These are phyloP conservation scores for Coccyzus lansbergi DNA, from an alignment of 2,797 vertebrate species.

Conservation along the genomic window DNA sequence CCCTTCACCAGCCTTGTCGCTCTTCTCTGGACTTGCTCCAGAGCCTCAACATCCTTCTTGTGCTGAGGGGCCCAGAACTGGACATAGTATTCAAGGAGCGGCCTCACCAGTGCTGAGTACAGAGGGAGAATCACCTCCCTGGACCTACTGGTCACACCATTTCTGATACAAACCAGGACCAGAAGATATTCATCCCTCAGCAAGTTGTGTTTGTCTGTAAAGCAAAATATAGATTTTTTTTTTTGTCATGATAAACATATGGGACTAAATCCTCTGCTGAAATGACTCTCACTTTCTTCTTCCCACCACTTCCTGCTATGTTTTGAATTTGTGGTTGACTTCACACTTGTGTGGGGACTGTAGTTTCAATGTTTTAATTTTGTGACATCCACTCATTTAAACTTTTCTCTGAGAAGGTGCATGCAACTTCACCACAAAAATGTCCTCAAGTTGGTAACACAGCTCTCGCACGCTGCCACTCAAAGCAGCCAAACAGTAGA, in stretches of 20 bases:
- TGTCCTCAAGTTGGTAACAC: rapidly evolving
- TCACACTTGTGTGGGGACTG: not conserved
- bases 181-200: not conserved
- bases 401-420: not conserved
- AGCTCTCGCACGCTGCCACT: not conserved
- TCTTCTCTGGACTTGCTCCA: too few relatives aligned
- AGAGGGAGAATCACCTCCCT: too few relatives aligned
- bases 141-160: too few relatives aligned
- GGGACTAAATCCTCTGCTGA: not conserved
- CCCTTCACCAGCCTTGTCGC: too few relatives aligned
- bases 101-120: too few relatives aligned
- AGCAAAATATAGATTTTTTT: not conserved
- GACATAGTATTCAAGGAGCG: too few relatives aligned
- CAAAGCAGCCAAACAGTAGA: not conserved
- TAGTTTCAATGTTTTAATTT: not conserved
- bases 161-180: not conserved
- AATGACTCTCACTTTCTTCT: not conserved
- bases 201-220: not conserved
- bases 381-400: not conserved
- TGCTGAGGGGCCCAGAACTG: too few relatives aligned
- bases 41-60: too few relatives aligned
- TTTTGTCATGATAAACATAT: not conserved
- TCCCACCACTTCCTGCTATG: not conserved
- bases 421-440: not conserved
- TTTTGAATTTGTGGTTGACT: not conserved